Evolutionary conservation across 2,113 vertebrate species (phyloP), one percentile per base, ranked within the genome.

Genomic region (Oophaga pumilio): DNA sequence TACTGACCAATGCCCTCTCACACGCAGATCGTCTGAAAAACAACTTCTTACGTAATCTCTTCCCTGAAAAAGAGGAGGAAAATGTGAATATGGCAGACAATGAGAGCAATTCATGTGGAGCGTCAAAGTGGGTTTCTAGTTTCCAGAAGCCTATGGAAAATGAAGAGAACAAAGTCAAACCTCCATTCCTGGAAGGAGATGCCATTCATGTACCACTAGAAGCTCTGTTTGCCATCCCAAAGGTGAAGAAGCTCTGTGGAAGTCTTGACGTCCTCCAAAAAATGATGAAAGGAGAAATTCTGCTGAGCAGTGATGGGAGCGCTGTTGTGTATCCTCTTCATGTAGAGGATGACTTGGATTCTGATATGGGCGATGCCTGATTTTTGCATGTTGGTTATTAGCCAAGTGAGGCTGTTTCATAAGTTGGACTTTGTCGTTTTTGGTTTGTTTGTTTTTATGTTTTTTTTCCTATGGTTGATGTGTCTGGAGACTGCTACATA

Each of bases 1-100:
- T 99, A 85, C 89, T 95, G 17, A 92, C 57, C 59, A 96, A 97
- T 91, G 96, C 97, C 86, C 22, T 95, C 76, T 94, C 90, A 83
- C 90, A 92, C 87, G 94, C 95, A 26, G 90, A 96, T 78, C 88
- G 88, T 20, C 88, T 98, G 81, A 95, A 93, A 91, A 89, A 4
- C 50, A 86, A 71, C 2, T 94, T 95, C 68, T 71, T 92, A 64
- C 82, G 88, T 66, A 24, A 22, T 74, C 89, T 71, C 8, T 2
- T 89, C 86, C 60, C 85, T 56, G 82, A 90, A 89, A 6, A 1
- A 4, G 0, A 69, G 57, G 76, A 83, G 90, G 10, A 50, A 12
- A 0, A 11, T 15, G 9, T 62, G n/a, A 60, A 50, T 4, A 28
- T 22, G 17, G 52, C 49, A 56, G 87, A 88, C 17, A 3, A 49